These are phyloP conservation scores for Noctua janthina DNA, from an alignment of 2,888 invertebrate genomes.

Conservation along the genomic window DNA sequence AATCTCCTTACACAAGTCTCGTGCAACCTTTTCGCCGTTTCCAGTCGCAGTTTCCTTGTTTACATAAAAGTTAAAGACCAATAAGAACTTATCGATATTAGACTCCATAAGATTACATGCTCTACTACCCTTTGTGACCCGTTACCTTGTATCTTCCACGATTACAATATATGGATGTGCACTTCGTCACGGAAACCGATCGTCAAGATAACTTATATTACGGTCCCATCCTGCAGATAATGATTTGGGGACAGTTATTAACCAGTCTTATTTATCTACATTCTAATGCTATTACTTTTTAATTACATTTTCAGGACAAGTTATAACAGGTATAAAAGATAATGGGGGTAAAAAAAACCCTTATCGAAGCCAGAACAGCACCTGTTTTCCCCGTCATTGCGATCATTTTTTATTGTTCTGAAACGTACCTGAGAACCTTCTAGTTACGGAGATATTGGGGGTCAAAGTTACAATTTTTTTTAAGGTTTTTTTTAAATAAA, in stretches of 20 bases:
- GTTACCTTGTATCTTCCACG: neutral
- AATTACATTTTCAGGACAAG: neutral
- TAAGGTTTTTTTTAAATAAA: no score
- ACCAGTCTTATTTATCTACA: neutral
- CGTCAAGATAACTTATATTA: conserved; percentile 45
- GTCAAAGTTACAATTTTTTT: no score
- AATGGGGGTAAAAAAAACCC: neutral
- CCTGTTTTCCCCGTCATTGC: no score
- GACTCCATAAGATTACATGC: neutral
- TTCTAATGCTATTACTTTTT: neutral
- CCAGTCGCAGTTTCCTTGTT: no score
- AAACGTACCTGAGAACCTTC: no score
- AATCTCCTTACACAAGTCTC: neutral
- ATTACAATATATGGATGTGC: neutral
- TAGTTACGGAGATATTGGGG: no score
- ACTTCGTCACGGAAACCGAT: conserved; percentile 23
- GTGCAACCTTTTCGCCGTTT: neutral
- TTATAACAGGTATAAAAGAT: neutral
- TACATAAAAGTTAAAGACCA: neutral
- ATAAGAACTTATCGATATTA: neutral
- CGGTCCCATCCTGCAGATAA: conserved; percentile 37
- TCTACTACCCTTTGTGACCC: neutral
- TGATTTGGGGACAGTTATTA: neutral
- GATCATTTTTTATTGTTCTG: no score
- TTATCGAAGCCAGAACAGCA: neutral